phyloP scores from a whole-genome alignment of 92 coral and sea anemone species.

The Palythoa heliodiscus region DNA sequence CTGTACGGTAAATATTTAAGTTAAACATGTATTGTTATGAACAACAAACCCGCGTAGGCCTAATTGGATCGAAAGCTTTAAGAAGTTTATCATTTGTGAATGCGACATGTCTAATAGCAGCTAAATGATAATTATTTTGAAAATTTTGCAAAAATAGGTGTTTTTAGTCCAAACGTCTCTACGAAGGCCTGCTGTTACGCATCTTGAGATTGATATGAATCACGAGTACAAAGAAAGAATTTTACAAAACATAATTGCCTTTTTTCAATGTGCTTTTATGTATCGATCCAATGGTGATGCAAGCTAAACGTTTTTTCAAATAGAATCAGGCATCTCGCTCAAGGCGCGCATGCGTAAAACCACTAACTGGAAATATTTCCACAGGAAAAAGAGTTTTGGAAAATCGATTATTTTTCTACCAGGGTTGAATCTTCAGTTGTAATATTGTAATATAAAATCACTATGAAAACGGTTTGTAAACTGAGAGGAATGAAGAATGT shows the following conservation, averaged over 20 bases:
- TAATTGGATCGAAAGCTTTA: conserved; percentile 21
- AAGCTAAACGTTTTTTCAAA: conserved; percentile 13
- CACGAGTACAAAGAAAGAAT: conserved; percentile 58
- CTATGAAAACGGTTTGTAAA: background rate
- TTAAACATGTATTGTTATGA: conserved; percentile 35
- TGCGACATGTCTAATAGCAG: conserved; percentile 21
- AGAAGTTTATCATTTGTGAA: conserved; percentile 8
- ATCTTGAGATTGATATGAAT: conserved; percentile 39
- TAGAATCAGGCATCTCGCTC: conserved; percentile 19
- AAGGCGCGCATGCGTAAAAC: conserved; percentile 65
- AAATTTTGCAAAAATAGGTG: conserved; percentile 66
- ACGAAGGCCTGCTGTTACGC: conserved; percentile 75
- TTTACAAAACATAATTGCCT: conserved; percentile 60
- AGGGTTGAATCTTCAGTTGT: background rate
- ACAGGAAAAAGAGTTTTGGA: conserved; percentile 2
- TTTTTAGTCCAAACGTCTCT: conserved; percentile 56
- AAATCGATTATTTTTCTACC: background rate
- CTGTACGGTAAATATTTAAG: conserved; percentile 41
- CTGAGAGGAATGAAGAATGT: background rate
- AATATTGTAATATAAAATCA: background rate
- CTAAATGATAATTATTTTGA: conserved; percentile 24
- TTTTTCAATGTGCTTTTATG: conserved; percentile 35
- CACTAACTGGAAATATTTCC: conserved; percentile 14
- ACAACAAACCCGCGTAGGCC: conserved; percentile 21
- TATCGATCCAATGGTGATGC: conserved; percentile 34